These are phyloP conservation scores for Macropis europaea DNA, from an alignment of 2,888 invertebrate genomes.

Conservation along the genomic window DNA sequence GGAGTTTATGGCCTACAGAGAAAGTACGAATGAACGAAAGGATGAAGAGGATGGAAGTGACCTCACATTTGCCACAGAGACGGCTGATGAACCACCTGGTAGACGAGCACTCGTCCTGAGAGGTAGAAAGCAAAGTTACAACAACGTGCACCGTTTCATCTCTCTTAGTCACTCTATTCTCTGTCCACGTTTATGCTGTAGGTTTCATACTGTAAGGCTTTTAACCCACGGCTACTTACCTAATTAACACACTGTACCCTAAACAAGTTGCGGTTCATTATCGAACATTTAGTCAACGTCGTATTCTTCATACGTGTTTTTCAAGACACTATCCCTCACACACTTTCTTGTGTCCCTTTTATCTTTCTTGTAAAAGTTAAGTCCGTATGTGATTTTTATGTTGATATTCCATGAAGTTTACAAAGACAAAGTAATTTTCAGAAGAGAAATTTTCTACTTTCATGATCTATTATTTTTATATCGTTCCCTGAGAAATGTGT, in stretches of 20 bases:
- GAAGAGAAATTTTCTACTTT: background rate
- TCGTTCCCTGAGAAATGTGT: no score
- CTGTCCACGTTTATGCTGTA: background rate
- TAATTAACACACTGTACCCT: constrained; percentile 26
- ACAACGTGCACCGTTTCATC: constrained; percentile 44
- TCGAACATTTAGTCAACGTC: constrained; percentile 19
- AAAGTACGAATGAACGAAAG: constrained; percentile 52
- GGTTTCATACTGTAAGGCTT: constrained; percentile 50
- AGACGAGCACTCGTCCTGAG: constrained; percentile 48
- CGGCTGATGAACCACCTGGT: constrained; percentile 64
- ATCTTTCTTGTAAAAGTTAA: no score
- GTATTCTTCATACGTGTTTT: background rate
- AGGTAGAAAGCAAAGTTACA: constrained; percentile 67
- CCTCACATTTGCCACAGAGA: constrained; percentile 60
- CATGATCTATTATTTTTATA: background rate
- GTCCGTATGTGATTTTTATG: no score
- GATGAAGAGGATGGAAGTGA: constrained; percentile 59
- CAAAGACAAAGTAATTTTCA: no score
- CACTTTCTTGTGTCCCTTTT: no score
- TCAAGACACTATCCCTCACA: background rate
- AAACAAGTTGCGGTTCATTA: constrained; percentile 20
- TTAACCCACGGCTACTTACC: constrained; percentile 36
- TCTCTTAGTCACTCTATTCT: constrained; percentile 22
- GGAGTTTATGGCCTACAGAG: constrained; percentile 32
- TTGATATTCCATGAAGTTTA: no score